Percentiles rank a stretch among this genome's conserved stretches.
phyloP scores from a whole-genome alignment of 2,113 vertebrate genomes.

The Typhlomys cinereus region DNA sequence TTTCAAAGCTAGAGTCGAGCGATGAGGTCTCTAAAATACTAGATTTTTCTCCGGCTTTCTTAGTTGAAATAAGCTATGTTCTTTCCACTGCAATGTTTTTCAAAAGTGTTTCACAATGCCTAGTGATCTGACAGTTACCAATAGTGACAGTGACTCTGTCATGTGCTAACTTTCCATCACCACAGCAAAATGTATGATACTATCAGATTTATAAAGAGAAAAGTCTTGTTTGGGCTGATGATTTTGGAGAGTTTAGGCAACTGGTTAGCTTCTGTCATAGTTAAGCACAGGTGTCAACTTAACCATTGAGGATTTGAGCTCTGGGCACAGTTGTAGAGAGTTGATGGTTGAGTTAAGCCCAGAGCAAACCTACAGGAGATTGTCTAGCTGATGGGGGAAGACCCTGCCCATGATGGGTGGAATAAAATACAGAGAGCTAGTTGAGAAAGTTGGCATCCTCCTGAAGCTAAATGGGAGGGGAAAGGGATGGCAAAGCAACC shows the following conservation, averaged over 20 bases:
- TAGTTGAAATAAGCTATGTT: background rate
- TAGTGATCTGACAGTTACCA: background rate
- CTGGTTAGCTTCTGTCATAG: background rate
- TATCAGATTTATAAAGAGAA: background rate
- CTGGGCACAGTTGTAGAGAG: too few species aligned
- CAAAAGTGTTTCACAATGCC: background rate
- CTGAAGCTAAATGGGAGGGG: too few species aligned
- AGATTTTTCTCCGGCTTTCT: background rate
- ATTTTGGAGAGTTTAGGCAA: background rate
- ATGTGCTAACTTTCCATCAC: background rate
- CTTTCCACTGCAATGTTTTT: background rate
- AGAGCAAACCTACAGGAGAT: background rate
- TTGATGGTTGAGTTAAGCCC: too few species aligned
- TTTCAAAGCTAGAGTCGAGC: background rate
- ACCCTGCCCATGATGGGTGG: too few species aligned
- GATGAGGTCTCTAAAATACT: conserved; percentile 2
- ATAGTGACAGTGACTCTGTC: background rate
- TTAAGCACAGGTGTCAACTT: too few species aligned
- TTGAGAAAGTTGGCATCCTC: too few species aligned
- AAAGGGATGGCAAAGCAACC: too few species aligned
- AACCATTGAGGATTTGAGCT: too few species aligned
- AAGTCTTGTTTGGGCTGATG: background rate
- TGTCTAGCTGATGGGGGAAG: background rate
- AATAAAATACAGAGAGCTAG: background rate
- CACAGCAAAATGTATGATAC: background rate